Percentiles rank a stretch among this genome's conserved stretches.
Evolutionary conservation across 2,888 invertebrate genomes (phyloP).

Genomic region (Nesidiocoris tenuis): DNA sequence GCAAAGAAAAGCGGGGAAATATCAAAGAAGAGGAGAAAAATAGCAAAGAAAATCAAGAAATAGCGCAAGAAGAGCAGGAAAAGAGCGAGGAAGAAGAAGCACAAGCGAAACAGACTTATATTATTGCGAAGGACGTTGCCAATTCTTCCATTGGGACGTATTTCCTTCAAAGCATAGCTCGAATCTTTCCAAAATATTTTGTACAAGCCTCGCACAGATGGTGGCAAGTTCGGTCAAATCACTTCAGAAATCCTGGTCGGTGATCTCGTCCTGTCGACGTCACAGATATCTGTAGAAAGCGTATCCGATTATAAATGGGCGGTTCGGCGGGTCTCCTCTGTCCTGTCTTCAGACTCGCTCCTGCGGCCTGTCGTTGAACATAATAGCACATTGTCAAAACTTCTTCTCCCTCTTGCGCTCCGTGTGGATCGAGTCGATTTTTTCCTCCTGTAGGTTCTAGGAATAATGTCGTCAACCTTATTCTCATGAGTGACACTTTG

Average conservation of each 20-base stretch:
- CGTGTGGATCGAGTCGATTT: not conserved
- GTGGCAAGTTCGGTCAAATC: too few species aligned
- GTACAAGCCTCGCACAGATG: too few species aligned
- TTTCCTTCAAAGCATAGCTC: too few species aligned
- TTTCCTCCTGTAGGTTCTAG: not conserved
- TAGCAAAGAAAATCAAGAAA: too few species aligned
- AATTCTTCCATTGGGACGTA: too few species aligned
- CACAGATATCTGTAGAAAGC: not conserved
- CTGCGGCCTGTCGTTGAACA: not conserved
- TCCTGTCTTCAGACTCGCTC: not conserved
- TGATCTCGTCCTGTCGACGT: not conserved
- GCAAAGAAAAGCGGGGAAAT: too few species aligned
- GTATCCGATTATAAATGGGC: not conserved
- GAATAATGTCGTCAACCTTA: not conserved
- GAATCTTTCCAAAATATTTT: too few species aligned
- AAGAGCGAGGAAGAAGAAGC: too few species aligned
- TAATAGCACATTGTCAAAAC: not conserved
- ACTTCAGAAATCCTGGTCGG: not conserved
- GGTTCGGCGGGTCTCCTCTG: not conserved
- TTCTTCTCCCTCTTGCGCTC: not conserved
- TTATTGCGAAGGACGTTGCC: too few species aligned
- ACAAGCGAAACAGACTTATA: too few species aligned
- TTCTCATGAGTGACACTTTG: not conserved
- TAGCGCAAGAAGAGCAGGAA: too few species aligned
- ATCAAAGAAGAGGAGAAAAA: too few species aligned